Evolutionary conservation across 2,113 vertebrate species (phyloP), one percentile per base, ranked within the genome.

Genomic region (Hemibagrus wyckioides): DNA sequence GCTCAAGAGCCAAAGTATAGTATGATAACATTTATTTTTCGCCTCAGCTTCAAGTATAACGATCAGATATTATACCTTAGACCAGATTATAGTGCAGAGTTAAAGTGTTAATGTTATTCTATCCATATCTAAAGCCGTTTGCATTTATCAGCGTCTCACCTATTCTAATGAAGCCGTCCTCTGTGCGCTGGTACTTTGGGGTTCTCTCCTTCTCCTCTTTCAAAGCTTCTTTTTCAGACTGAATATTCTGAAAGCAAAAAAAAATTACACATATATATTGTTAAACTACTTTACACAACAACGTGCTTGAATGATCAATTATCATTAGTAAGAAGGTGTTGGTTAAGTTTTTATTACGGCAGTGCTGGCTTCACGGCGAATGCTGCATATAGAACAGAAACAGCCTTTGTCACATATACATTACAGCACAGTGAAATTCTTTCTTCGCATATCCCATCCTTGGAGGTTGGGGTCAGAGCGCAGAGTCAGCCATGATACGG

Each of bases 151-250:
- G 44, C 0, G 9, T 91, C 92, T 95, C 92, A 99, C 98, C 98
- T 84, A 99, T 98, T 91, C 97, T 95, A 91, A 99, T 95, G 93
- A 99, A 99, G 77, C 98, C 97, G 0, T 99, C 98, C 0, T 96
- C 93, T 1, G 96, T 99, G 87, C 97, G 94, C 13, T 95, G 97
- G 91, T 97, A 99, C 89, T 95, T 97, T 33, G 97, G 93, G 0
- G 92, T 95, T 88, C 95, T 90, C 2, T 96, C 95, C 87, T 95
- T 95, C 63, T 97, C 97, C 89, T 99, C 98, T 82, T 97, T 96
- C 92, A 98, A 93, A 63, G 96, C 95, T 90, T 99, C 97, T 90
- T 98, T 99, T 90, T 99, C 97, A 0, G 96, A 97, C 93, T 98
- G 97, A 8, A 98, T 96, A 65, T 96, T 99, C 98, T 99, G 91